Evolutionary conservation across 2,888 invertebrate species (phyloP).

Genomic region (Gerris lacustris): DNA sequence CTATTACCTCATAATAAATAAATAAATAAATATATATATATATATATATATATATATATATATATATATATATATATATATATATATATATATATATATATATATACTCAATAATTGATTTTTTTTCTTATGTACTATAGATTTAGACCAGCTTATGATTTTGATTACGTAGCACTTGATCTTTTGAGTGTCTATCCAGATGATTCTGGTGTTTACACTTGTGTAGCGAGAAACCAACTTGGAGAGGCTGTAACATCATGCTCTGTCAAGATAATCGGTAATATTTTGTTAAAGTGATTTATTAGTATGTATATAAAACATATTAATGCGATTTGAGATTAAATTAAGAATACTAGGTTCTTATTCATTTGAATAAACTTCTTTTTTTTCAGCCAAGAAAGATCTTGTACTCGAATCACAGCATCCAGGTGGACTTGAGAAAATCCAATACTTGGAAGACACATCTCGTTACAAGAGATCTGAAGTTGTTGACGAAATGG

Average conservation of each 20-base stretch:
- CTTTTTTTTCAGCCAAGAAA: constrained; percentile 52
- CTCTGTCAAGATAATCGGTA: constrained; percentile 64
- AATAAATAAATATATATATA: too few species aligned
- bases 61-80: too few species aligned
- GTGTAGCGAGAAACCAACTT: constrained; percentile 83
- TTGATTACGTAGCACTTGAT: constrained; percentile 93
- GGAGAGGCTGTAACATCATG: constrained; percentile 92
- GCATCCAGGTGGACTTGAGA: constrained; percentile 79
- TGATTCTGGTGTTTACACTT: constrained; percentile 92
- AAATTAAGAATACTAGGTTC: neutral
- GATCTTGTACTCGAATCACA: constrained; percentile 78
- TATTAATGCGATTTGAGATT: neutral
- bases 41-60: too few species aligned
- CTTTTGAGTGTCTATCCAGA: constrained; percentile 92
- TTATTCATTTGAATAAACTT: neutral
- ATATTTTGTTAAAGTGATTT: constrained; percentile 19
- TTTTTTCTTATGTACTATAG: constrained; percentile 37
- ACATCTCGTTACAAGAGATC: constrained; percentile 69
- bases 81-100: too few species aligned
- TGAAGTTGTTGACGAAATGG: constrained; percentile 67
- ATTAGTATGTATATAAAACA: neutral
- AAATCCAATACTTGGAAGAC: constrained; percentile 84
- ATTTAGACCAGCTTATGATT: constrained; percentile 91
- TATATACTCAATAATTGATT: too few species aligned
- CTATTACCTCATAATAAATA: constrained; percentile 36